Evolutionary conservation across 2,113 vertebrate species (phyloP).

Genomic region (Budorcas taxicolor): DNA sequence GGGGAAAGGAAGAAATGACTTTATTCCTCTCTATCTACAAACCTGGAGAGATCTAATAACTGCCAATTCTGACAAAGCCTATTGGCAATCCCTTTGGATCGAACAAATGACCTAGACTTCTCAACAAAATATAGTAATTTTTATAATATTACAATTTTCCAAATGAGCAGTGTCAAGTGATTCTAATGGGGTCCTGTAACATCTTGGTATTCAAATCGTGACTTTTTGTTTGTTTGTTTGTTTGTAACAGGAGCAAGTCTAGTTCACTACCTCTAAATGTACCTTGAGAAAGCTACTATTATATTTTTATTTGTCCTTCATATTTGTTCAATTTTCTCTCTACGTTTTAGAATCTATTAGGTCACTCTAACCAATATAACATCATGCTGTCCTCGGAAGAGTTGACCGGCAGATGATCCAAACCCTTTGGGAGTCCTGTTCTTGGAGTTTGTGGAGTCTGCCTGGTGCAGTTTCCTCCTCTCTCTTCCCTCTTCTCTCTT

Average conservation of each 20-base stretch:
- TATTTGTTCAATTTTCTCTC: slow-evolving; percentile 14
- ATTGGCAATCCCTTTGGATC: background rate
- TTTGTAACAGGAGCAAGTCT: background rate
- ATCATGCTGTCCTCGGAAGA: background rate
- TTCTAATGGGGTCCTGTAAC: background rate
- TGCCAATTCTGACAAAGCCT: background rate
- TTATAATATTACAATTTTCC: background rate
- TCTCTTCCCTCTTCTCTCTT: background rate
- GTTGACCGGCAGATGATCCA: background rate
- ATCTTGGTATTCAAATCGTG: background rate
- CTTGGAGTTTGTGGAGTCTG: too few relatives aligned
- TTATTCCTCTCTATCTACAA: background rate
- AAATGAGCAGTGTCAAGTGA: background rate
- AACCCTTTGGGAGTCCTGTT: background rate
- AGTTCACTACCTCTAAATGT: background rate
- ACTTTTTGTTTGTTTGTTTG: background rate
- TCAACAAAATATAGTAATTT: slow-evolving; percentile 21
- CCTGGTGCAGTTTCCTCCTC: background rate
- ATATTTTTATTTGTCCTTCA: background rate
- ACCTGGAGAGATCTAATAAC: background rate
- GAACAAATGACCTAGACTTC: background rate
- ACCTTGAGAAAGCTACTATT: background rate
- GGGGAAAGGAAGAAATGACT: background rate
- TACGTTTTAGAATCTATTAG: background rate
- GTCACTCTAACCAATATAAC: background rate